These are phyloP conservation scores for Hippoglossus hippoglossus DNA, from an alignment of 2,797 vertebrate species.

Conservation along the genomic window DNA sequence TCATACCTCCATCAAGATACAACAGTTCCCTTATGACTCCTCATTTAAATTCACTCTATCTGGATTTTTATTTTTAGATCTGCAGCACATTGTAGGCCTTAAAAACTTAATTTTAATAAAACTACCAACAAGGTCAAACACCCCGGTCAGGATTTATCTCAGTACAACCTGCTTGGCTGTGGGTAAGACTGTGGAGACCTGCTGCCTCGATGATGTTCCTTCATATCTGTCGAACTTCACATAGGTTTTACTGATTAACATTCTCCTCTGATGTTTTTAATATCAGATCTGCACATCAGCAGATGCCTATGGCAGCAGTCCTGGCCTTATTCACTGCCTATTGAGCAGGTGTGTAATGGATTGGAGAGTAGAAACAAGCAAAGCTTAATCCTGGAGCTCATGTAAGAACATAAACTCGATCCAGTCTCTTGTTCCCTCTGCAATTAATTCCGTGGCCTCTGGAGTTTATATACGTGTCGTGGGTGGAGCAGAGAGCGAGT, in stretches of 20 bases:
- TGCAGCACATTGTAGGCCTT: too few species aligned
- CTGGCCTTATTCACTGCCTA: conserved; percentile 31
- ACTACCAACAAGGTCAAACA: too few species aligned
- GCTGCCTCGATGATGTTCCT: too few species aligned
- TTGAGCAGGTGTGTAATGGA: conserved; percentile 63
- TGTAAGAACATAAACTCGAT: conserved; percentile 74
- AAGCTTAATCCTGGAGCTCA: conserved; percentile 62
- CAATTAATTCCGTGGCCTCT: conserved; percentile 73
- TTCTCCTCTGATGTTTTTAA: conserved; percentile 25
- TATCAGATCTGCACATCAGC: conserved; percentile 36
- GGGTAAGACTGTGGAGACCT: too few species aligned
- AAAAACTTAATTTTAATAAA: too few species aligned
- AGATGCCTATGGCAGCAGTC: conserved; percentile 27
- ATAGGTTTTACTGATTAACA: conserved; percentile 24
- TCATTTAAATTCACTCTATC: too few species aligned
- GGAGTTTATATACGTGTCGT: conserved; percentile 62
- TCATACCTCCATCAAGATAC: too few species aligned
- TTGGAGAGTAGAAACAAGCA: conserved; percentile 56
- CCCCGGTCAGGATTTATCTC: too few species aligned
- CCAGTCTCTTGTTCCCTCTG: conserved; percentile 68
- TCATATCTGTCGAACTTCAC: too few species aligned
- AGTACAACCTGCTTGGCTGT: too few species aligned
- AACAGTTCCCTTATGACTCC: too few species aligned
- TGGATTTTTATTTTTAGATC: too few species aligned
- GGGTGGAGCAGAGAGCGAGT: conserved; percentile 38